Conservation (phyloP, 30 jellyfish, hydroid and myxozoan genomes). For the Nemopilema nomurai region DNA sequence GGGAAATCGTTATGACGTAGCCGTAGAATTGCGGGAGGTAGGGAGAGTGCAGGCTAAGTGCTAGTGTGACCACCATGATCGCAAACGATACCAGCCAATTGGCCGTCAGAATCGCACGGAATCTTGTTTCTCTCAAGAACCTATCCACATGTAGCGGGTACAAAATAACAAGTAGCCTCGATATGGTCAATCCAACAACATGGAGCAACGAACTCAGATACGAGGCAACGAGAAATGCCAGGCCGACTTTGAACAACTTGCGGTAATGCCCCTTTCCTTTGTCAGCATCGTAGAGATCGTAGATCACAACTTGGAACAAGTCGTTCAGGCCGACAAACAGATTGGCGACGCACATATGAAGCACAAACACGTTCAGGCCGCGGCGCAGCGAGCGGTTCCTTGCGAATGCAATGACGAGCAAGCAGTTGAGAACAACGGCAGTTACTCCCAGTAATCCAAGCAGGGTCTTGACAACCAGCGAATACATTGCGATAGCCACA, state of each 20-base stretch:
- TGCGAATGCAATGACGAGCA: not conserved
- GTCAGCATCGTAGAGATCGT: slow-evolving; percentile 4
- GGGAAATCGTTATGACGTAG: slow-evolving; percentile 2
- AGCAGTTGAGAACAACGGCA: slow-evolving; percentile 7
- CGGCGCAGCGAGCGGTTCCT: slow-evolving; percentile 1
- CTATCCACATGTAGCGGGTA: not conserved
- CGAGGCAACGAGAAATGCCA: slow-evolving; percentile 19
- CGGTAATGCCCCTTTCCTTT: not conserved
- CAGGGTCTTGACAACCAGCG: slow-evolving; percentile 11
- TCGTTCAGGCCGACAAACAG: slow-evolving; percentile 29
- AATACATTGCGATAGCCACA: slow-evolving; percentile 1
- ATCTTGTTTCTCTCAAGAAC: not conserved
- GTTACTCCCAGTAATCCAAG: not conserved
- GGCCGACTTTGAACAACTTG: slow-evolving; percentile 14
- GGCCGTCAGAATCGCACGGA: not conserved
- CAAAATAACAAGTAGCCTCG: slow-evolving; percentile 17
- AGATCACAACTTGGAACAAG: slow-evolving; percentile 31
- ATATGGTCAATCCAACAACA: not conserved
- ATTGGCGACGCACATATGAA: slow-evolving; percentile 30
- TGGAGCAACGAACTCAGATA: slow-evolving; percentile 33
- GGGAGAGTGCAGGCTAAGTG: not conserved
- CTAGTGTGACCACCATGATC: slow-evolving; percentile 3
- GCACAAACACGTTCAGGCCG: slow-evolving; percentile 24
- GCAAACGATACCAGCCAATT: slow-evolving; percentile 3
- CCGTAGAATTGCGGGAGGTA: slow-evolving; percentile 30